These are phyloP conservation scores for Sialis fuliginosa DNA, from an alignment of 2,888 invertebrate genomes.

Conservation along the genomic window DNA sequence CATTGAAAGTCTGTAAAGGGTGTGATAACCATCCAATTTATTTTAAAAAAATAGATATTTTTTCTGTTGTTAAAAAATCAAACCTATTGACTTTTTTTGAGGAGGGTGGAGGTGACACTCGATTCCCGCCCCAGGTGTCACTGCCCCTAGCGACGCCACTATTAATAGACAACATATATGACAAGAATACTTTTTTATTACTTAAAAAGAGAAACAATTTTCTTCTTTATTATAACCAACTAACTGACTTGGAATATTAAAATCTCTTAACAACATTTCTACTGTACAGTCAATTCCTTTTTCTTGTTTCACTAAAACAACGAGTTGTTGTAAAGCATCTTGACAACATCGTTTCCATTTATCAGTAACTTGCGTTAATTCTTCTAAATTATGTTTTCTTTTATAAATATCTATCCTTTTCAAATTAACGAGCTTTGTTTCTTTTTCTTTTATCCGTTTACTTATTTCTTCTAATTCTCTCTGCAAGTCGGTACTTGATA, in stretches of 20 bases:
- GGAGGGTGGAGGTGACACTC: too few species aligned
- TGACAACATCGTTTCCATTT: slow-evolving; percentile 36
- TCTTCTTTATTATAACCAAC: slow-evolving; percentile 32
- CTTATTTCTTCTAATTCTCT: neutral
- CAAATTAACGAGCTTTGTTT: neutral
- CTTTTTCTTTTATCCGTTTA: neutral
- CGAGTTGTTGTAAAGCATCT: slow-evolving; percentile 28
- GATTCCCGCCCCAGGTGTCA: too few species aligned
- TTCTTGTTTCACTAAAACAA: slow-evolving; percentile 27
- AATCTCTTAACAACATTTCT: slow-evolving; percentile 26
- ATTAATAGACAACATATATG: too few species aligned
- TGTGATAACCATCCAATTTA: too few species aligned
- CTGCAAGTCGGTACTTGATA: neutral
- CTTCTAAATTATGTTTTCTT: slow-evolving; percentile 25
- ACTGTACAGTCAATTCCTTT: slow-evolving; percentile 27
- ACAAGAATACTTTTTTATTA: too few species aligned
- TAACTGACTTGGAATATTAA: slow-evolving; percentile 30
- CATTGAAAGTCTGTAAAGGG: too few species aligned
- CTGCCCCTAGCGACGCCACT: too few species aligned
- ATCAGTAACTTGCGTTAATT: slow-evolving; percentile 27
- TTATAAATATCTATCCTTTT: neutral
- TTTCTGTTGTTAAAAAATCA: too few species aligned
- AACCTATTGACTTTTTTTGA: too few species aligned
- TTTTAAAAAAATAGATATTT: too few species aligned
- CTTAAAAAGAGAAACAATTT: slow-evolving; percentile 23